Percentiles rank a stretch among this genome's conserved stretches.
These are phyloP conservation scores for Arvicanthis niloticus DNA, from an alignment of 2,113 vertebrate species.

Conservation along the genomic window DNA sequence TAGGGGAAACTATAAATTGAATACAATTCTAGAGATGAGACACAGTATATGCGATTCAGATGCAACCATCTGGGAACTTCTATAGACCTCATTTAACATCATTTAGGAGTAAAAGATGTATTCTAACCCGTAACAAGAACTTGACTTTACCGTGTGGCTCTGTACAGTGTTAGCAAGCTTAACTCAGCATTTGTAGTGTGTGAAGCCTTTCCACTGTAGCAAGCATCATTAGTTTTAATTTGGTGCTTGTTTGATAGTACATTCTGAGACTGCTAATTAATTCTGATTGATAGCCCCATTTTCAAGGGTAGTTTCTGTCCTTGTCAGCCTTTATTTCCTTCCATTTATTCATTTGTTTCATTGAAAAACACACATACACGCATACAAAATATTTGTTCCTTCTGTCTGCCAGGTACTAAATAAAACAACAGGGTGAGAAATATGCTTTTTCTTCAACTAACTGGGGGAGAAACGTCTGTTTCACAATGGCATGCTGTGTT, in stretches of 20 bases:
- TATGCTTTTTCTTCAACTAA: not conserved
- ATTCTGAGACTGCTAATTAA: conserved; percentile 29
- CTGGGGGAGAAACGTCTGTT: not conserved
- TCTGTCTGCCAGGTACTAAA: not conserved
- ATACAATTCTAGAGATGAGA: conserved; percentile 39
- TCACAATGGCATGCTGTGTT: not conserved
- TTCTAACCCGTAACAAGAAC: not conserved
- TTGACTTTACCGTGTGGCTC: not conserved
- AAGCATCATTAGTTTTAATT: conserved; percentile 17
- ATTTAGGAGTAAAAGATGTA: not conserved
- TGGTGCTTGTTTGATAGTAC: conserved; percentile 42
- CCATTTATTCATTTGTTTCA: conserved; percentile 28
- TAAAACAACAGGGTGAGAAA: not conserved
- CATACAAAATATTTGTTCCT: not conserved
- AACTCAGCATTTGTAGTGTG: not conserved
- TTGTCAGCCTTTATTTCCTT: not conserved
- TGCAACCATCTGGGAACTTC: not conserved
- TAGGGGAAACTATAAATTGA: not conserved
- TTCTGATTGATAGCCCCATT: conserved; percentile 19
- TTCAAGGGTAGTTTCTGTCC: not conserved
- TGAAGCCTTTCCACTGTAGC: not conserved
- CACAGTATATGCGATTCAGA: not conserved
- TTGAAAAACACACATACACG: not conserved
- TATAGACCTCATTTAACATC: not conserved
- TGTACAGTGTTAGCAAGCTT: not conserved